Evolutionary conservation across 1,140 invertebrate species (phyloP).

Genomic region (Lutraria rhynchaena): DNA sequence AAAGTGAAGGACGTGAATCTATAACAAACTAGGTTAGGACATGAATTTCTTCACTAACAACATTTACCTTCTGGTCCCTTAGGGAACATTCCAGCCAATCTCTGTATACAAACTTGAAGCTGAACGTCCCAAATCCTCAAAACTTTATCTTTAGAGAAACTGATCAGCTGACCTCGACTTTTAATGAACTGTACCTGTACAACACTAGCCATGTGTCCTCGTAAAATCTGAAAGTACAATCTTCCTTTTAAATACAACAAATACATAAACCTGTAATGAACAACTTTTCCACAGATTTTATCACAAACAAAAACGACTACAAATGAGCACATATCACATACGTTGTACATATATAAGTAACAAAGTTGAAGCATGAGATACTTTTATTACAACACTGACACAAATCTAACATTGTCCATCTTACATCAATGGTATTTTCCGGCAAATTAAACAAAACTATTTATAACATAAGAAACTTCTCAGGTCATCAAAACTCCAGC

Average conservation of each 20-base stretch:
- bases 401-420: no score
- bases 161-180: constrained; percentile 78
- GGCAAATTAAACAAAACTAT: no score
- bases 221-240: constrained; percentile 77
- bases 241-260: constrained; percentile 1
- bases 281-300: no score
- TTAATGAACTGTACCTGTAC: constrained; percentile 81
- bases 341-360: neutral
- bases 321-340: neutral
- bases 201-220: constrained; percentile 82
- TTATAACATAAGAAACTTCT: no score
- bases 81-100: constrained; percentile 81
- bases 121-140: constrained; percentile 82
- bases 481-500: no score
- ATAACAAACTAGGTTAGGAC: no score
- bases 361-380: neutral
- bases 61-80: constrained; percentile 81
- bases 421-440: no score
- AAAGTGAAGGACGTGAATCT: no score
- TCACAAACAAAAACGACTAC: no score
- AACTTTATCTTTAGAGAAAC: constrained; percentile 82
- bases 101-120: constrained; percentile 82
- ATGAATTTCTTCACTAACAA: neutral
- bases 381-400: no score
- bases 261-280: no score